Evolutionary conservation across 2,113 vertebrate species (phyloP), one percentile per base, ranked within the genome.

Genomic region (Sander vitreus): DNA sequence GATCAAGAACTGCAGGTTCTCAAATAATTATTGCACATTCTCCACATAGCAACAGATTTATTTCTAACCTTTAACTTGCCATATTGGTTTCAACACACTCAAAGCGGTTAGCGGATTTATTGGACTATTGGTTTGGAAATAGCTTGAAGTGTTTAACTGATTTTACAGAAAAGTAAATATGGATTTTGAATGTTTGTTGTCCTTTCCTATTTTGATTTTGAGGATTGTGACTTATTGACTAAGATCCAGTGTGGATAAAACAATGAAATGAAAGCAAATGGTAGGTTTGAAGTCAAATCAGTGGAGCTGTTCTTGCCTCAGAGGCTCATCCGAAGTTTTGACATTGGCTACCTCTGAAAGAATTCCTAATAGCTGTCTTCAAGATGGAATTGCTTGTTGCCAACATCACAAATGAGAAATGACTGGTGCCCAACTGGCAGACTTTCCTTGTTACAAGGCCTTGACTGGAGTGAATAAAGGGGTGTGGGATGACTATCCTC

Each of bases 1-100:
- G 95, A 97, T 96, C 96, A 96, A 95, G 95, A 96, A 94, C 93
- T 93, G 92, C 95, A 96, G 94, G 83, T 96, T 94, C 91, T 96
- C 94, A 96, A 96, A 96, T 97, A 97, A 98, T 97, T 96, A 97
- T 96, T 96, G 95, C 94, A 96, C 96, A 95, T 94, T 96, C 94
- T 96, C 96, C 95, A 96, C 96, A 96, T 96, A 95, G 96, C 94
- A 96, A 97, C 95, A 95, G 92, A 92, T 93, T 95, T 94, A 75
- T 94, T 96, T 96, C 96, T 96, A 96, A 96, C 96, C 95, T 95
- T 91, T 95, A 94, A 91, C 93, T 92, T 66, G 70, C 53, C 11
- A 27, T 75, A 72, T 65, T 64, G 69, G 57, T 87, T 77, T 76
- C 27, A 70, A 77, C 76, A 80, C 76, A 47, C 66, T 76, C 71